Conservation (phyloP, 1,140 invertebrate species). For the Whitmania pigra region DNA sequence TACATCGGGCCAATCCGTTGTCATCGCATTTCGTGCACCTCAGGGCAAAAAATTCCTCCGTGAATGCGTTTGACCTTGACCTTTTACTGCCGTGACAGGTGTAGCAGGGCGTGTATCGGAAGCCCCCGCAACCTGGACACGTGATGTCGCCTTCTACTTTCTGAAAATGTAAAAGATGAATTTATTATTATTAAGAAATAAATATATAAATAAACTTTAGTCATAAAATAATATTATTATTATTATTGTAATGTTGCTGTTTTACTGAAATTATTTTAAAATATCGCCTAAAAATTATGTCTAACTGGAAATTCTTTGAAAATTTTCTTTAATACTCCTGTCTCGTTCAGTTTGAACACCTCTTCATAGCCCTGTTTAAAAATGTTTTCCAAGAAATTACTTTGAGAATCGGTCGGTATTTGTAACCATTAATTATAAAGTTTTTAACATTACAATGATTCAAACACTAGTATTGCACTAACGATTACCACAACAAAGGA, state of each 20-base stretch:
- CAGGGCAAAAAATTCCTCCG: conserved; percentile 3
- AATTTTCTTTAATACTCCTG: conserved; percentile 6
- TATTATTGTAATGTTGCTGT: conserved; percentile 1
- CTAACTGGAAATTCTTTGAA: conserved; percentile 16
- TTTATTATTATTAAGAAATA: conserved; percentile 7
- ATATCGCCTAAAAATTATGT: neutral
- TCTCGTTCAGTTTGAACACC: conserved; percentile 12
- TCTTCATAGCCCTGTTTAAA: conserved; percentile 6
- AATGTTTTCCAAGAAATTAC: neutral
- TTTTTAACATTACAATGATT: too few relatives aligned
- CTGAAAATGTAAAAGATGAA: neutral
- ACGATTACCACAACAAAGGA: too few relatives aligned
- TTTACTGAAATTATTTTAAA: too few relatives aligned
- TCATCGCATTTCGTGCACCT: conserved; percentile 16
- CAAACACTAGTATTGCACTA: too few relatives aligned
- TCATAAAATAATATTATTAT: neutral
- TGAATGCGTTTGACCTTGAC: neutral
- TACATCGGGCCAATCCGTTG: conserved; percentile 6
- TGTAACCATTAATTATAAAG: too few relatives aligned
- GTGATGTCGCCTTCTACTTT: conserved; percentile 4
- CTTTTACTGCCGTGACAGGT: conserved; percentile 13
- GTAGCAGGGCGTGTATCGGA: conserved; percentile 9
- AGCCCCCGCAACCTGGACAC: conserved; percentile 14
- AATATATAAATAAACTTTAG: too few relatives aligned
- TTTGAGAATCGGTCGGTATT: too few relatives aligned